phyloP scores from a whole-genome alignment of 2,888 invertebrate genomes.

The Yponomeuta cagnagella region DNA sequence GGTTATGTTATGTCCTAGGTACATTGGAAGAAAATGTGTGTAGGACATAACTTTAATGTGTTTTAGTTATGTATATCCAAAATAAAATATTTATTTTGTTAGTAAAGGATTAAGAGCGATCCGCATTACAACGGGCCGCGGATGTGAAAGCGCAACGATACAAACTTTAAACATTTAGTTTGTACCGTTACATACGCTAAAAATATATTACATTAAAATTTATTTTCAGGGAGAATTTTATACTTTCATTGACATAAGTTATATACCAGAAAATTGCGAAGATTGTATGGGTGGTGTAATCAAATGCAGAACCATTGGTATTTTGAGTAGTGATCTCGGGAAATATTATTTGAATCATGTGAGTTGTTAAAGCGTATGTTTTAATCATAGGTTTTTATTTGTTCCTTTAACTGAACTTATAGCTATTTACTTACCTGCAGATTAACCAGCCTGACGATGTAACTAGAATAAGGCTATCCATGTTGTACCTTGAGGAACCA shows the following conservation, averaged over 20 bases:
- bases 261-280: slow-evolving; percentile 33
- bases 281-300: slow-evolving; percentile 28
- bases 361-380: slow-evolving; percentile 24
- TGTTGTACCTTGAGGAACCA: slow-evolving; percentile 36
- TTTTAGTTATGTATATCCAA: no score
- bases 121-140: no score
- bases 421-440: not conserved
- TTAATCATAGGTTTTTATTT: slow-evolving; percentile 27
- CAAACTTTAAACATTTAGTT: no score
- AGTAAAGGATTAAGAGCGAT: no score
- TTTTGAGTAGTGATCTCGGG: slow-evolving; percentile 47
- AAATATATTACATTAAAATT: no score
- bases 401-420: not conserved
- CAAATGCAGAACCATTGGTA: slow-evolving; percentile 50
- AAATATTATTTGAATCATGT: slow-evolving; percentile 47
- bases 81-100: no score
- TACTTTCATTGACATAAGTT: slow-evolving; percentile 35
- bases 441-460: not conserved
- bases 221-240: slow-evolving; percentile 11
- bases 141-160: no score
- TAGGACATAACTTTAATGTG: no score
- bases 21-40: no score
- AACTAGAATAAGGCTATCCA: slow-evolving; percentile 21
- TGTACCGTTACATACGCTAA: no score
- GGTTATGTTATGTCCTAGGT: no score